Conservation (phyloP, 2,113 vertebrate species). For the Hypomesus transpacificus region DNA sequence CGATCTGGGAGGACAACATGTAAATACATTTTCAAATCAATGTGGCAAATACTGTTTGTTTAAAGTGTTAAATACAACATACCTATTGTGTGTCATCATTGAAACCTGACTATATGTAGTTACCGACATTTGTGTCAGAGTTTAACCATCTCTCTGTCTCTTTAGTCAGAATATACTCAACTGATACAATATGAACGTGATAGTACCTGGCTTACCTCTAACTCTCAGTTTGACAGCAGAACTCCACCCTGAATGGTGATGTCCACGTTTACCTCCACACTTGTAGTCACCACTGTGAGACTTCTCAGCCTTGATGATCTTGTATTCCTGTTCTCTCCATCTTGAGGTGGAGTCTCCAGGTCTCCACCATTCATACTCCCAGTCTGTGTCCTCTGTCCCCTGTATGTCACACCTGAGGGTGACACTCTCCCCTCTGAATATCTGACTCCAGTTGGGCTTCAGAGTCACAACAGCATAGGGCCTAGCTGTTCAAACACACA, state of each 20-base stretch:
- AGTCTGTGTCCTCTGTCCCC: background rate
- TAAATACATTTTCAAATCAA: no score
- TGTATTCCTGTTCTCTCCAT: background rate
- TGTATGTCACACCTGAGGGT: background rate
- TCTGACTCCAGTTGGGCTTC: background rate
- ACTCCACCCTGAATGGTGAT: no score
- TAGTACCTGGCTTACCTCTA: no score
- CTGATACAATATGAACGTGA: background rate
- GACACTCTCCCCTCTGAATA: background rate
- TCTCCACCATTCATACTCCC: background rate
- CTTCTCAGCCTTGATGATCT: background rate
- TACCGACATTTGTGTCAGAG: no score
- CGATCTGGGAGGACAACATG: no score
- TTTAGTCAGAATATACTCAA: background rate
- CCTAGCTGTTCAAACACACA: background rate
- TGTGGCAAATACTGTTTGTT: no score
- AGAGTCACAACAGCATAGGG: background rate
- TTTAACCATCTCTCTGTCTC: background rate
- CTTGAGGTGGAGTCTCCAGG: background rate
- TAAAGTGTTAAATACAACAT: no score
- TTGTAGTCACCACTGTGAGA: background rate
- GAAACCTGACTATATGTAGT: no score
- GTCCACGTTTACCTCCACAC: background rate
- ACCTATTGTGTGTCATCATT: no score
- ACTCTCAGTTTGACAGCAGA: no score